Conservation (phyloP, 37 sponge, comb jelly and placozoan species). For the Spongia lamella region DNA sequence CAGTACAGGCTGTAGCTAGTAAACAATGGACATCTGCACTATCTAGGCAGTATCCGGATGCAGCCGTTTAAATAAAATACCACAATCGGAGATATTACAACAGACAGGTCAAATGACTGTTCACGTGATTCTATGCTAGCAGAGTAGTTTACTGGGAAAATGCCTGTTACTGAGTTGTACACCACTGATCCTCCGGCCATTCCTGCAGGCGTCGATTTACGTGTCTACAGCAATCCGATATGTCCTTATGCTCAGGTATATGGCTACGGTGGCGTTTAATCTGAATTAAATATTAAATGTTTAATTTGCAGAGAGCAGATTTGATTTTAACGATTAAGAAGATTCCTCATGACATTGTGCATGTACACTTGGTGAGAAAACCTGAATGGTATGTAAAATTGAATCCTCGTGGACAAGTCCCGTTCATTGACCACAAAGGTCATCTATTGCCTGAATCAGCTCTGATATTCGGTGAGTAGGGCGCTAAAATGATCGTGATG, state of each 20-base stretch:
- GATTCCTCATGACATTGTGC: conserved; percentile 45
- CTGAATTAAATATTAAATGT: background rate
- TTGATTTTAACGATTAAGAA: conserved; percentile 50
- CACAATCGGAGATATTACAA: too few relatives aligned
- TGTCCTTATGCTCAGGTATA: conserved; percentile 83
- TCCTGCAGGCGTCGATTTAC: conserved; percentile 37
- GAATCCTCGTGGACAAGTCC: conserved; percentile 64
- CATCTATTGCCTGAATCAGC: conserved; percentile 60
- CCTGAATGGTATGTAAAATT: conserved; percentile 71
- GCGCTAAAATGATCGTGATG: background rate
- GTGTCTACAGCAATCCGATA: conserved; percentile 77
- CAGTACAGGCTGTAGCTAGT: too few relatives aligned
- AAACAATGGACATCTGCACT: too few relatives aligned
- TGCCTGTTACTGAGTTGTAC: background rate
- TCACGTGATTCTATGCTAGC: too few relatives aligned
- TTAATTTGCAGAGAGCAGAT: conserved; percentile 51
- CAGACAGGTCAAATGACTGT: too few relatives aligned
- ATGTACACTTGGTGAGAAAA: conserved; percentile 64
- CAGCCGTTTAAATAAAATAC: too few relatives aligned
- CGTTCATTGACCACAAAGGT: conserved; percentile 67
- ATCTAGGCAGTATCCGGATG: too few relatives aligned
- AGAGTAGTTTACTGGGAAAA: too few relatives aligned
- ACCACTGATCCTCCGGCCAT: conserved; percentile 31
- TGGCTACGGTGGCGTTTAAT: too few relatives aligned
- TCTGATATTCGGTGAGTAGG: conserved; percentile 61